Evolutionary conservation across 1,140 invertebrate genomes (phyloP), one percentile per base, ranked within the genome.

Genomic region (Vanessa tameamea): DNA sequence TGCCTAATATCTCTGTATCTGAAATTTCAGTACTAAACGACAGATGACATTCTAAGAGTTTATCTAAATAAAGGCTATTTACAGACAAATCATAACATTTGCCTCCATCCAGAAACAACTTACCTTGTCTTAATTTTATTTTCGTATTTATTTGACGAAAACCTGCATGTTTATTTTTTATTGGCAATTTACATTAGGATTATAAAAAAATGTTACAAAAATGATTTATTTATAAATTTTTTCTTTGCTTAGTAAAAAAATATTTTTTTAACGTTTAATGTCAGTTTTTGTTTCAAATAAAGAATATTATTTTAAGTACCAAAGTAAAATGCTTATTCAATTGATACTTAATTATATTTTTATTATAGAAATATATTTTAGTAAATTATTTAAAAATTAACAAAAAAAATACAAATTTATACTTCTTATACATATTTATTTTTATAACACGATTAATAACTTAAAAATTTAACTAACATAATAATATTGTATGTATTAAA

Each of bases 401-500:
- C 6, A 11, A 43, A 43, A 43, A 43, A 43, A 43, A 64, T 14
- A 47, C n/a, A 23, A 26, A 23, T 3, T 57, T 23, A 2, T 13
- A 57, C 2, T 53, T 15, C 8, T n/a, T 9, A n/a, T 13, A 23
- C 12, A 16, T 53, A 53, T 23, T 57, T 57, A 12, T 23, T 57
- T 13, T 57, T 57, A 0, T 57, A 57, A 16, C n/a, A 12, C 53
- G 26, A 20, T 57, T 23, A 57, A 57, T 57, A 12, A 23, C 7
- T 57, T 23, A 23, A 12, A 13, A 11, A 55, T n/a, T 23, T 9
- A 57, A 57, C 3, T 26, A 26, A 12, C 23, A 23, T 57, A 57
- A 16, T 57, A 23, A 23, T 68, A 57, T 61, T 57, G 50, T 73
- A 48, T 73, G 7, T 66, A 68, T 63, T 68, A 51, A 72, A 61